A percentile compares a stretch with the other conserved stretches of the same genome.
These are phyloP conservation scores for Platichthys flesus DNA, from an alignment of 2,113 vertebrate genomes.

Conservation along the genomic window DNA sequence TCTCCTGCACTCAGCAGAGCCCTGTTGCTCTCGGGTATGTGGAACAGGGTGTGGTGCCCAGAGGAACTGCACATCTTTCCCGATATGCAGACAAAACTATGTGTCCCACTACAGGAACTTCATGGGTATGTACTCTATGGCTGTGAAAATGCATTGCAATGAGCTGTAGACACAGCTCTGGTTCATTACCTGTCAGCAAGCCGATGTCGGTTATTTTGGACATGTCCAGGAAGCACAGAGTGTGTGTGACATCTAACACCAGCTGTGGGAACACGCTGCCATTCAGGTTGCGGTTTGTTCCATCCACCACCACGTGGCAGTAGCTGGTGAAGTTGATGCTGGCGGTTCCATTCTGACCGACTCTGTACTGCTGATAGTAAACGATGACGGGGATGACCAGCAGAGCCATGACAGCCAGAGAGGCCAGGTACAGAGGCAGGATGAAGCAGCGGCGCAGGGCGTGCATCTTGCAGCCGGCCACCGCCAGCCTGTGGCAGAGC, in stretches of 20 bases:
- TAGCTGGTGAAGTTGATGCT: conserved; percentile 55
- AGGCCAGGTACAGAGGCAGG: conserved; percentile 75
- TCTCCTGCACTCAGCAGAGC: not conserved
- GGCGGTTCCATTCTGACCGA: conserved; percentile 7
- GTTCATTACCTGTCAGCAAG: conserved; percentile 54
- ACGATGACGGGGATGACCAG: conserved; percentile 47
- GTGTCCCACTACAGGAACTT: not conserved
- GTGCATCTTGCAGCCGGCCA: conserved; percentile 82
- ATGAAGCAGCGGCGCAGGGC: conserved; percentile 74
- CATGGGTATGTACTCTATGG: not conserved
- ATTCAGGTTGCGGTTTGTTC: not conserved
- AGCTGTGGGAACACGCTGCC: conserved; percentile 37
- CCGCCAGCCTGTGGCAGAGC: conserved; percentile 77
- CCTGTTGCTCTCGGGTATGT: not conserved
- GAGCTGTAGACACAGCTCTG: not conserved
- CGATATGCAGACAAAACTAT: not conserved
- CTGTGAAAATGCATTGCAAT: not conserved
- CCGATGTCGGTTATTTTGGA: conserved; percentile 16
- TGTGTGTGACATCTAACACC: conserved; percentile 57
- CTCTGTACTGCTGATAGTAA: conserved; percentile 23
- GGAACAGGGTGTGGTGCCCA: not conserved
- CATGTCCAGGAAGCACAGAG: conserved; percentile 59
- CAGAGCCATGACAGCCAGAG: conserved; percentile 61
- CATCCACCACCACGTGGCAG: conserved; percentile 26
- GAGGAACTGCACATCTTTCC: not conserved